Base-by-base conservation (phyloP, 1,140 invertebrate genomes). In the Cotesia vestalis region DNA sequence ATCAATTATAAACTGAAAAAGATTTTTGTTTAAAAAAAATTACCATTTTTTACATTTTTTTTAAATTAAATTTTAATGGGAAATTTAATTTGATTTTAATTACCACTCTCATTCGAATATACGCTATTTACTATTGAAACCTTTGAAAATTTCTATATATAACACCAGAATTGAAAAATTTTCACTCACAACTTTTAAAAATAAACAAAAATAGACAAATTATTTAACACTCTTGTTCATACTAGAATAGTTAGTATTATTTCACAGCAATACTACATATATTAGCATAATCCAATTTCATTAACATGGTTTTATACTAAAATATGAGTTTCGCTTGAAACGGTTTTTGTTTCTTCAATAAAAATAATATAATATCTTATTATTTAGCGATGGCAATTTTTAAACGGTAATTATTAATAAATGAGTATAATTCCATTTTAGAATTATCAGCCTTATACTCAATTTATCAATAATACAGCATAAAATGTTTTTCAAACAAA, bases 241-340 rank as follows among this genome's bases (percentile, higher is more conserved):
- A 38, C 59, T 69, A 52, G 14, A 70, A 11, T 62, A 20, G 55
- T 53, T 69, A 40, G 40, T 66, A 60, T 4, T 61, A 38, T 52
- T 46, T 55, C 27, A 17, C 14, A 11, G 62, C 72, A 69, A 71
- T 72, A 62, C 63, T 69, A 11, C 72, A 76, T 76, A 73, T 73
- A 73, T 14, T 57, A 69, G 75, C 75, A 76, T 76, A 76, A 76
- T 76, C 34, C 72, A 71, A 64, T 11, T 73, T 69, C 17, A 52
- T 68, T 40, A n/a, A 2, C 59, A 71, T 62, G 71, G 68, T 71
- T 53, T 73, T 75, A 75, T 71, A 69, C 74, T 73, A 71, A 52
- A 75, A 75, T 75, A 75, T 75, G 71, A 71, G 69, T 67, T 64
- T 66, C 59, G 71, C 66, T 68, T 60, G 11, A 36, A 59, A 17